Evolutionary conservation across 2,113 vertebrate genomes (phyloP), one percentile per base, ranked within the genome.

Genomic region (Scomber scombrus): DNA sequence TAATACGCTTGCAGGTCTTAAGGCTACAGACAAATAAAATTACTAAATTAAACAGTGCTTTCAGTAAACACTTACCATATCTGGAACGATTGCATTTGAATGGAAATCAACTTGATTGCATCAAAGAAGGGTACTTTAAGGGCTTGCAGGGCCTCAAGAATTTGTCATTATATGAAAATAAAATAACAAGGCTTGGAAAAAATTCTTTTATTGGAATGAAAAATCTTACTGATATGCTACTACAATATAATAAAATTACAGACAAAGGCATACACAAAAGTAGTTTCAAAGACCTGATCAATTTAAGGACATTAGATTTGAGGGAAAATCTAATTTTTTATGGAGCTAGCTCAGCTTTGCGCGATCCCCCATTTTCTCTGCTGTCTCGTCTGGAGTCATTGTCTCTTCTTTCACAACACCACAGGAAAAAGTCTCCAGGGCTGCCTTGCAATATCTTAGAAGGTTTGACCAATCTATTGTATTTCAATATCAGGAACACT

Each of bases 391-490:
- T 96, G 5, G 67, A 86, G 15, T 50, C 45, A 2, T 51, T 96
- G 23, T 0, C 31, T 2, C 58, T 95, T 9, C 43, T 71, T 4
- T 74, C 58, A 45, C 95, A 95, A 40, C 82, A 58, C 19, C n/a
- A 31, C n/a, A 87, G 82, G 0, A 16, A 16, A 1, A 83, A 88
- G 7, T 15, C 52, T 0, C 1, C 45, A 0, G 1, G 51, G 0
- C 34, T 94, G 15, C 94, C 92, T 2, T 69, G 19, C 14, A 91
- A 95, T 87, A 81, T 95, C 15, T 80, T 96, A 23, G 40, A 93
- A 75, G 95, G 94, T 49, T 78, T 97, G 78, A 87, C 76, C 3
- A 94, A 92, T 8, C 86, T 94, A 52, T 12, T 80, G 11, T 60
- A 29, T 65, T 89, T 95, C 57, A 89, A 65, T 0, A 60, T 40